Evolutionary conservation across 2,113 vertebrate species (phyloP).

Genomic region (Poeciliopsis retropinna): DNA sequence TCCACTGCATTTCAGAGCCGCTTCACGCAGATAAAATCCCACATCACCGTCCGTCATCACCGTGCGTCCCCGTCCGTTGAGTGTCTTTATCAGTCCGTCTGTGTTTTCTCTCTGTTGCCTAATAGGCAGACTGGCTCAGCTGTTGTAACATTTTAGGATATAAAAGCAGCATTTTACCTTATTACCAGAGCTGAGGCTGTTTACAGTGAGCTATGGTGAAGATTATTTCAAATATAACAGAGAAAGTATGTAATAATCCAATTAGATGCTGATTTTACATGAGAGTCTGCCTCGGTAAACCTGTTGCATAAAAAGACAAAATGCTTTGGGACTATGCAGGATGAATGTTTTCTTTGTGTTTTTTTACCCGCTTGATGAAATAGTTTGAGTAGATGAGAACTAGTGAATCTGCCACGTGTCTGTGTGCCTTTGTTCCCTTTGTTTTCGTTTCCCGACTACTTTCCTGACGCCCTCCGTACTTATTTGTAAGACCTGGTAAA

Average conservation of each 20-base stretch:
- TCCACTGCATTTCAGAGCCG: slow-evolving; percentile 37
- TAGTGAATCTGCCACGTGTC: slow-evolving; percentile 35
- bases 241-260: slow-evolving; percentile 29
- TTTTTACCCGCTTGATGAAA: slow-evolving; percentile 44
- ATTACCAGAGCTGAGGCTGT: slow-evolving; percentile 22
- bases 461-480: neutral
- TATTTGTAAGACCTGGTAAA: neutral
- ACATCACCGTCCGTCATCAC: slow-evolving; percentile 18
- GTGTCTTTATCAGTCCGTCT: slow-evolving; percentile 49
- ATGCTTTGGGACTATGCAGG: slow-evolving; percentile 70
- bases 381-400: slow-evolving; percentile 35
- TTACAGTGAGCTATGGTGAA: slow-evolving; percentile 21
- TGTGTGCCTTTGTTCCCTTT: slow-evolving; percentile 1
- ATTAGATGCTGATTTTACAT: slow-evolving; percentile 34
- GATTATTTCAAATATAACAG: slow-evolving; percentile 33
- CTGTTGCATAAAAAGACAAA: slow-evolving; percentile 55
- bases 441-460: slow-evolving; percentile 33
- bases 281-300: slow-evolving; percentile 23
- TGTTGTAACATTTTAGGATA: slow-evolving; percentile 33
- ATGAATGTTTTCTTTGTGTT: slow-evolving; percentile 62
- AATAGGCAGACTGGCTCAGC: slow-evolving; percentile 33
- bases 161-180: slow-evolving; percentile 34
- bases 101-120: slow-evolving; percentile 43
- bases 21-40: slow-evolving; percentile 32
- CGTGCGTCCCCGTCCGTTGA: slow-evolving; percentile 33